Conservation (phyloP, 2,797 vertebrate genomes). For the Bucorvus abyssinicus region DNA sequence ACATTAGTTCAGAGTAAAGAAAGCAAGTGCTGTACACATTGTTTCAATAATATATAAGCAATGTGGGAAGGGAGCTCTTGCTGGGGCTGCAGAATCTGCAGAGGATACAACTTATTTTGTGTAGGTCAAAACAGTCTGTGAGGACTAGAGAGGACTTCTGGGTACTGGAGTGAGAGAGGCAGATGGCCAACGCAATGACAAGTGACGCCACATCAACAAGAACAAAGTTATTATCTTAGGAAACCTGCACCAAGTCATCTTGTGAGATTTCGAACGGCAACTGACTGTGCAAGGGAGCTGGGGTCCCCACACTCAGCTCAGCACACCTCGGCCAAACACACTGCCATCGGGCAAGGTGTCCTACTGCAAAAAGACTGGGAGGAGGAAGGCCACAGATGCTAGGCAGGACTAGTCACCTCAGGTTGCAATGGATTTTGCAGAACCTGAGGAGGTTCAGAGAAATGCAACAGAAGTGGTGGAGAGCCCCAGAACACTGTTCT, state of each 20-base stretch:
- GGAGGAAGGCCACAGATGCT: background rate
- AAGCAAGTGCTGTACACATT: background rate
- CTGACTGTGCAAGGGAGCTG: background rate
- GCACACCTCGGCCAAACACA: background rate
- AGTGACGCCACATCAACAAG: background rate
- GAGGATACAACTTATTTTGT: background rate
- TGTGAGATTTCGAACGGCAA: background rate
- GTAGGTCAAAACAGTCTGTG: background rate
- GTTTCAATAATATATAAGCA: constrained; percentile 8
- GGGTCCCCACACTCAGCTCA: background rate
- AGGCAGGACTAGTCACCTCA: background rate
- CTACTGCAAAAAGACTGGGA: background rate
- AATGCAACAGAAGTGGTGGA: background rate
- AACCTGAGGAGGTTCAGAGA: background rate
- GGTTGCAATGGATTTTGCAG: background rate
- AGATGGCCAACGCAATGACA: background rate
- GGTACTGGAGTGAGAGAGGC: background rate
- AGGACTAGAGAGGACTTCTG: background rate
- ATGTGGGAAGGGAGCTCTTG: background rate
- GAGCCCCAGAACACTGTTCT: background rate
- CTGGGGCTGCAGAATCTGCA: background rate
- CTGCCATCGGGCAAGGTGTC: background rate
- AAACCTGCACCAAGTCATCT: background rate
- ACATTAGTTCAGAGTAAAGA: background rate
- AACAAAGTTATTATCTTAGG: background rate